Evolutionary conservation across 2,113 vertebrate genomes (phyloP).

Genomic region (Pseudolaguvia tuberculata): DNA sequence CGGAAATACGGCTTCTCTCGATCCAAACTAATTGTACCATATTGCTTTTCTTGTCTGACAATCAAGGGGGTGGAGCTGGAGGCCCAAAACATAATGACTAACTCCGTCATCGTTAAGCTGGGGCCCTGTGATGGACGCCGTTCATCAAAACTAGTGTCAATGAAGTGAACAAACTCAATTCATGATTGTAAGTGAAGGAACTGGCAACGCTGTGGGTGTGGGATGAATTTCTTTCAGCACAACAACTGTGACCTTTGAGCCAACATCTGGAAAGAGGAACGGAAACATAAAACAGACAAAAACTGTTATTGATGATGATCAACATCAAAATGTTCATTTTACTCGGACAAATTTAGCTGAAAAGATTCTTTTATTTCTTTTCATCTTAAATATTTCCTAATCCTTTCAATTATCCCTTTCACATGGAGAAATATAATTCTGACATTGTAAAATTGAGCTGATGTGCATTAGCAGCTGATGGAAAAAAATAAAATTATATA

Average conservation of each 20-base stretch:
- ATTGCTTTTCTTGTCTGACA: slow-evolving; percentile 93
- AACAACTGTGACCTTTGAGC: neutral
- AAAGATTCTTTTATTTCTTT: neutral
- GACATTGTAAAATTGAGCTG: neutral
- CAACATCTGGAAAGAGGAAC: neutral
- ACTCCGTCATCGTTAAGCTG: slow-evolving; percentile 80
- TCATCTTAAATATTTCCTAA: too few relatives aligned
- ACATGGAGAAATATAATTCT: neutral
- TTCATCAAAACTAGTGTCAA: slow-evolving; percentile 92
- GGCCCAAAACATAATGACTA: slow-evolving; percentile 89
- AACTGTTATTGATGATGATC: neutral
- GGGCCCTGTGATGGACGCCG: slow-evolving; percentile 80
- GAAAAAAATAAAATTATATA: slow-evolving; percentile 60
- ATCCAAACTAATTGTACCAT: slow-evolving; percentile 97
- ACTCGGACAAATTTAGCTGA: neutral
- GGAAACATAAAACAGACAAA: neutral
- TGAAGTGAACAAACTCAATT: slow-evolving; percentile 81
- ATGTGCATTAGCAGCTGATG: neutral
- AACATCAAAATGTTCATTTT: neutral
- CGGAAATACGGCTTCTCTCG: slow-evolving; percentile 83
- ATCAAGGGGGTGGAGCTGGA: slow-evolving; percentile 74
- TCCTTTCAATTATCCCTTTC: too few relatives aligned
- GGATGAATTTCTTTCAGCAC: neutral
- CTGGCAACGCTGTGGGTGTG: slow-evolving; percentile 65
- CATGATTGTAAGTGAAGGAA: slow-evolving; percentile 79